phyloP scores from a whole-genome alignment of 2,888 invertebrate genomes.

The Ophonus ardosiacus region DNA sequence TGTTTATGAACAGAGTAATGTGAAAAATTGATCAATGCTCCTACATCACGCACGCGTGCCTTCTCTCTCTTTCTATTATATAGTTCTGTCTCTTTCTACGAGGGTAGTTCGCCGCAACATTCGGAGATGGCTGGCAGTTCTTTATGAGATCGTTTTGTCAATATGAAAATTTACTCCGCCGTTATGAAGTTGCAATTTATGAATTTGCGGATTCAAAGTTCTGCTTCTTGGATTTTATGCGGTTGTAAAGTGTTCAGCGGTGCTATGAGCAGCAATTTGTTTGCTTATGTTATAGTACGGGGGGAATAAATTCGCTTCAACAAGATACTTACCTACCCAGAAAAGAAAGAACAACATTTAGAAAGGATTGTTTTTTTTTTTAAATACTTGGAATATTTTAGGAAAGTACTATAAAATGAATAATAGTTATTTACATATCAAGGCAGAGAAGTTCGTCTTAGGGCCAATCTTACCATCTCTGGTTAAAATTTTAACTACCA shows the following conservation, averaged over 20 bases:
- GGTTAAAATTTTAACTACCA: no score
- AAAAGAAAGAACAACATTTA: not conserved
- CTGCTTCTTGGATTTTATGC: constrained; percentile 46
- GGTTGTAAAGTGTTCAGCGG: constrained; percentile 38
- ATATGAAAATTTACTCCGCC: constrained; percentile 45
- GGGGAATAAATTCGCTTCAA: not conserved
- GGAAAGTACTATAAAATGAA: no score
- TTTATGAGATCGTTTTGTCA: constrained; percentile 58
- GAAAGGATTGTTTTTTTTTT: not conserved
- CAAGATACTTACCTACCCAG: not conserved
- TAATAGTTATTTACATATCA: no score
- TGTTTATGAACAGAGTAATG: constrained; percentile 33
- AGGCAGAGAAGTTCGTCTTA: no score
- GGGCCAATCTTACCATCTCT: no score
- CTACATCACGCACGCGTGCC: constrained; percentile 40
- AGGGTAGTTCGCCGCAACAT: constrained; percentile 47
- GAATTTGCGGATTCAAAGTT: constrained; percentile 57
- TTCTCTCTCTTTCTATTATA: not conserved
- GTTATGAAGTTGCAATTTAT: constrained; percentile 52
- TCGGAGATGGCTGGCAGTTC: constrained; percentile 52
- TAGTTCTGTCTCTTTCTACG: constrained; percentile 10
- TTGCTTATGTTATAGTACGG: constrained; percentile 22
- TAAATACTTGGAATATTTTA: no score
- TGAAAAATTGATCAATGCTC: constrained; percentile 57
- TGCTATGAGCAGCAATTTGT: constrained; percentile 14